Evolutionary conservation across 2,888 invertebrate genomes (phyloP).

Genomic region (Cantharis lateralis): DNA sequence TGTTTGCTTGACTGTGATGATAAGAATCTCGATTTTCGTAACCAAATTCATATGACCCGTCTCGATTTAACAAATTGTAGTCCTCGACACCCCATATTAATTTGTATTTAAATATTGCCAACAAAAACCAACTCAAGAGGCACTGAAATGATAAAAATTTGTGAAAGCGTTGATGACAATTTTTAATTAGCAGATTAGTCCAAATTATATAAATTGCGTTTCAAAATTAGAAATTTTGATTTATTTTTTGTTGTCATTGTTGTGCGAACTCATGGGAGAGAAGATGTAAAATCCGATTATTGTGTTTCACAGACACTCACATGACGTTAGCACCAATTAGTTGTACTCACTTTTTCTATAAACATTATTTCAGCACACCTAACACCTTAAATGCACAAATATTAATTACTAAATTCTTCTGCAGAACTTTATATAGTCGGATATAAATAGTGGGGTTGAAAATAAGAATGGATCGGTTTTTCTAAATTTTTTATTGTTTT

Average conservation of each 20-base stretch:
- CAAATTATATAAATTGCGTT: not conserved
- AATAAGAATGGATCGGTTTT: constrained; percentile 34
- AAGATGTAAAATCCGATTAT: not conserved
- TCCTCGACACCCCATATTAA: constrained; percentile 56
- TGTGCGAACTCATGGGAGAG: not conserved
- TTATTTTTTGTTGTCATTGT: not conserved
- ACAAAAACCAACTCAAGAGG: not conserved
- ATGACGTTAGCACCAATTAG: not conserved
- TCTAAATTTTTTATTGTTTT: constrained; percentile 45
- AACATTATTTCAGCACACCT: not conserved
- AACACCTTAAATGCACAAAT: constrained; percentile 2
- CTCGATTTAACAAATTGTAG: constrained; percentile 68
- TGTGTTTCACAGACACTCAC: not conserved
- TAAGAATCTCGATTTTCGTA: constrained; percentile 74
- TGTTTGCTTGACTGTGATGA: constrained; percentile 70
- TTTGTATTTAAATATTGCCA: constrained; percentile 49
- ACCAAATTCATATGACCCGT: constrained; percentile 78
- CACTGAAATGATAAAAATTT: constrained; percentile 4
- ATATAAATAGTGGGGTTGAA: constrained; percentile 34
- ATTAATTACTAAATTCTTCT: constrained; percentile 31
- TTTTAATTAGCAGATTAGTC: not conserved
- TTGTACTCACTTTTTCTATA: not conserved
- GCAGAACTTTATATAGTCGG: constrained; percentile 34
- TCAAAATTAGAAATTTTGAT: not conserved
- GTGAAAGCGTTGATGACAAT: not conserved